Percentiles rank a stretch among this genome's conserved stretches.
Evolutionary conservation across 2,113 vertebrate species (phyloP).

Genomic region (Sapayoa aenigma): DNA sequence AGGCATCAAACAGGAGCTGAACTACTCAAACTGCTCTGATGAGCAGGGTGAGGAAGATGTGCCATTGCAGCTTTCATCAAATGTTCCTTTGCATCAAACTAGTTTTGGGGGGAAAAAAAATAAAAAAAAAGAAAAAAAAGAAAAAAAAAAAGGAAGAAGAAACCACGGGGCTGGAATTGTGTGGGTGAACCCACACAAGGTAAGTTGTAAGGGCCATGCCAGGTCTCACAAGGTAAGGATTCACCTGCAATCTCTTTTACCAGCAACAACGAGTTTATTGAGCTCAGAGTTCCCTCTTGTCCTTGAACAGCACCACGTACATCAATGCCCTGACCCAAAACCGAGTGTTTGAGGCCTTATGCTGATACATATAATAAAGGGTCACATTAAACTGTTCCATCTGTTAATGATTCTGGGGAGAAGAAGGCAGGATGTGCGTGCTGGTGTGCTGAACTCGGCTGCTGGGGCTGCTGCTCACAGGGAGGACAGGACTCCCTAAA

Average conservation of each 20-base stretch:
- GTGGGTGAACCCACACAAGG: neutral
- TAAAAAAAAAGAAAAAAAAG: no score
- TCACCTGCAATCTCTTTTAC: neutral
- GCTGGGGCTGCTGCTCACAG: neutral
- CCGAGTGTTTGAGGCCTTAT: neutral
- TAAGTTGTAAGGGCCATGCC: neutral
- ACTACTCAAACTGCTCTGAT: neutral
- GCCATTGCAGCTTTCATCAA: neutral
- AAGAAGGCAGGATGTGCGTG: neutral
- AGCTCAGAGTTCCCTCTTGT: neutral
- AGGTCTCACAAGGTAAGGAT: neutral
- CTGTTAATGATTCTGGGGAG: neutral
- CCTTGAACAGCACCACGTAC: neutral
- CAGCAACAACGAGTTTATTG: neutral
- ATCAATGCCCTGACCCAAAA: neutral
- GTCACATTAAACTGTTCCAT: neutral
- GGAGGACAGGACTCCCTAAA: neutral
- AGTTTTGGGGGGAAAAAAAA: rapidly evolving
- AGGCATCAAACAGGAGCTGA: neutral
- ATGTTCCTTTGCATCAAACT: neutral
- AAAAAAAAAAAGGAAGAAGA: neutral
- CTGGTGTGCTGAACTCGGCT: neutral
- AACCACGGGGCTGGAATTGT: neutral
- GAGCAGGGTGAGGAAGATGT: neutral
- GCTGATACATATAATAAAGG: neutral